A percentile compares a stretch with the other conserved stretches of the same genome.
phyloP scores from a whole-genome alignment of 2,797 vertebrate genomes.

The Ctenosaura bakeri region DNA sequence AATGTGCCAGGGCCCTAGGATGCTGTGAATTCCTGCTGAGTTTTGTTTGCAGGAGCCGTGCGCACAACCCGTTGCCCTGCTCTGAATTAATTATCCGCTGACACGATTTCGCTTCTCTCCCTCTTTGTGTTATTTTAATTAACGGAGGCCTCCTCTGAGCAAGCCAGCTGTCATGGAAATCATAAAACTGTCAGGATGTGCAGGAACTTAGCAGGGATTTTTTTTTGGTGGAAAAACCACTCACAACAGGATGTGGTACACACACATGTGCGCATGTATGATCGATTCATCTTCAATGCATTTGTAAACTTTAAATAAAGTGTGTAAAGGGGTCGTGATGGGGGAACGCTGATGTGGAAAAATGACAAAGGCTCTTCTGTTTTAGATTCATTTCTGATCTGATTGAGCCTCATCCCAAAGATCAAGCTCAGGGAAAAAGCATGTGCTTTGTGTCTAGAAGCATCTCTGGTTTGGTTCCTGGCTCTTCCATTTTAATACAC shows the following conservation, averaged over 20 bases:
- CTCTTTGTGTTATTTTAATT: constrained; percentile 84
- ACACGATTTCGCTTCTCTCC: constrained; percentile 75
- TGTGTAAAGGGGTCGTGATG: neutral
- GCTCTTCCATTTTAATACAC: neutral
- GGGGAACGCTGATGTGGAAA: neutral
- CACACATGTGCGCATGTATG: neutral
- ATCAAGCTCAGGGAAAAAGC: neutral
- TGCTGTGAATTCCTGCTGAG: constrained; percentile 77
- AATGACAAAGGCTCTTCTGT: constrained; percentile 13
- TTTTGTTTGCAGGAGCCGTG: constrained; percentile 66
- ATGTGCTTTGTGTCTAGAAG: neutral
- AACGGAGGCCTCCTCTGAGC: constrained; percentile 83
- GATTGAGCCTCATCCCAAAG: too few species aligned
- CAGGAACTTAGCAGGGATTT: constrained; percentile 77
- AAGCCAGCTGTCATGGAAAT: constrained; percentile 82
- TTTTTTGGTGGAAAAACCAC: constrained; percentile 36
- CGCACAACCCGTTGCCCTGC: constrained; percentile 70
- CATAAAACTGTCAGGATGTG: constrained; percentile 81
- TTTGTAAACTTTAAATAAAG: constrained; percentile 59
- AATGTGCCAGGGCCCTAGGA: neutral
- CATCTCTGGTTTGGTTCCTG: too few species aligned
- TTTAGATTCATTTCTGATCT: neutral
- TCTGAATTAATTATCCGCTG: constrained; percentile 81
- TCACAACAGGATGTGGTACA: constrained; percentile 67
- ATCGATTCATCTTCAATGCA: constrained; percentile 23